phyloP scores from a whole-genome alignment of 1,140 invertebrate species.

The Ganaspis sp. region DNA sequence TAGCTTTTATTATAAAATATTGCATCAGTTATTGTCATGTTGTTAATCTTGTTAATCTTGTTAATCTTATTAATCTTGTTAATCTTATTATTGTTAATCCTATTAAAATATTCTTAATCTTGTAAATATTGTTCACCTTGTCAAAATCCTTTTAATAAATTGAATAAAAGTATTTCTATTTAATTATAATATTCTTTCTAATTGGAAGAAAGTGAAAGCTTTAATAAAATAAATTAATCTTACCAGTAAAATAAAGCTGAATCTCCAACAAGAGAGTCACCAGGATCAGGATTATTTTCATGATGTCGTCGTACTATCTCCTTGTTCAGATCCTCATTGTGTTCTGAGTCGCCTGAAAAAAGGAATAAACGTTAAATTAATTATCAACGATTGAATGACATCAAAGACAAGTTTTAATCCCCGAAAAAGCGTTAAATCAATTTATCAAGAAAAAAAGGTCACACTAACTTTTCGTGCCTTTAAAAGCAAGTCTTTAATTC shows the following conservation, averaged over 20 bases:
- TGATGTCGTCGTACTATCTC: constrained; percentile 46
- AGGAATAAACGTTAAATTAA: background rate
- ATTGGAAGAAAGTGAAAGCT: background rate
- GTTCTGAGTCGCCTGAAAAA: background rate
- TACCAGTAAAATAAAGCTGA: constrained; percentile 63
- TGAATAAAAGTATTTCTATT: too few species aligned
- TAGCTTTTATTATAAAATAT: too few species aligned
- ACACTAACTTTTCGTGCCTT: background rate
- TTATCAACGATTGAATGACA: background rate
- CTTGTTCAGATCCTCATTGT: background rate
- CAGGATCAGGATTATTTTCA: constrained; percentile 60
- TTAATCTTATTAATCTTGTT: too few species aligned
- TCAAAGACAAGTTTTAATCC: background rate
- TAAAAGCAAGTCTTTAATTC: background rate
- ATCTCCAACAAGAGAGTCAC: constrained; percentile 58
- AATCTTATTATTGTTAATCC: too few species aligned
- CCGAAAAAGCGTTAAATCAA: background rate
- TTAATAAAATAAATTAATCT: constrained; percentile 28
- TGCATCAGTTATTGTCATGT: too few species aligned
- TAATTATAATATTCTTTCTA: too few species aligned
- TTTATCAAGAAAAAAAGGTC: background rate
- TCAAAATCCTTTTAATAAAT: too few species aligned
- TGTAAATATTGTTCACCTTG: too few species aligned
- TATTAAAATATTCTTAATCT: too few species aligned
- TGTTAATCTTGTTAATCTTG: too few species aligned